Evolutionary conservation across 2,888 invertebrate genomes (phyloP), one percentile per base, ranked within the genome.

Genomic region (Idaea straminata): DNA sequence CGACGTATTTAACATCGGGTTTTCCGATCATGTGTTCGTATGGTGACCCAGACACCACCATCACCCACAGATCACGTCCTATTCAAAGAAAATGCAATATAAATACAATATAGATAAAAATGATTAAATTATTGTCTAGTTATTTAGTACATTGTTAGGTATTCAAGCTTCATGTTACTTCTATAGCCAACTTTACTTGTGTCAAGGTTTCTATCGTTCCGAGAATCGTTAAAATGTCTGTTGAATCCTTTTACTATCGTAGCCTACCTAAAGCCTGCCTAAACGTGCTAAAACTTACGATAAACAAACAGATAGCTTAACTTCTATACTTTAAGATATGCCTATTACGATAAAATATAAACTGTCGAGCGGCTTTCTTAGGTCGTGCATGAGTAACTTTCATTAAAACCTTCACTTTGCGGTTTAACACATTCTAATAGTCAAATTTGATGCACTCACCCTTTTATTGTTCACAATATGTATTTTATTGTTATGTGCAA

Each of bases 1-100:
- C 99, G 64, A 99, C 96, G 87, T 99, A 99, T 88, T 99, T 99
- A 64, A 99, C 98, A 87, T 99, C 99, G 2, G 99, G 99, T 84
- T 99, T 97, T 63, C 98, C 98, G 74, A 97, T 95, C 96, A 97
- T 97, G 84, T 98, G 97, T 83, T 98, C 97, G 84, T 97, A 97
- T 0, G 98, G 97, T 0, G 97, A 97, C 4, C 97, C 95, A 0
- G 97, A 97, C 63, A 98, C 96, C 61, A 98, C 98, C 95, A 98
- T 95, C 70, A 98, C 98, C 98, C 98, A 98, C 16, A 99, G 93
- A 79, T 98, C 98, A 63, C 97, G 95, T 66, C 97, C 97, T 97
- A 83, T 5, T 36, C 60, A 58, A 16, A 36, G 3, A 5, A 36
- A 15, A 47, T 47, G 7, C 13, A 47, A 47, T 7, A 47, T 47